Evolutionary conservation across 2,797 vertebrate genomes (phyloP), one percentile per base, ranked within the genome.

Genomic region (Tokudaia tokunoshimensis): DNA sequence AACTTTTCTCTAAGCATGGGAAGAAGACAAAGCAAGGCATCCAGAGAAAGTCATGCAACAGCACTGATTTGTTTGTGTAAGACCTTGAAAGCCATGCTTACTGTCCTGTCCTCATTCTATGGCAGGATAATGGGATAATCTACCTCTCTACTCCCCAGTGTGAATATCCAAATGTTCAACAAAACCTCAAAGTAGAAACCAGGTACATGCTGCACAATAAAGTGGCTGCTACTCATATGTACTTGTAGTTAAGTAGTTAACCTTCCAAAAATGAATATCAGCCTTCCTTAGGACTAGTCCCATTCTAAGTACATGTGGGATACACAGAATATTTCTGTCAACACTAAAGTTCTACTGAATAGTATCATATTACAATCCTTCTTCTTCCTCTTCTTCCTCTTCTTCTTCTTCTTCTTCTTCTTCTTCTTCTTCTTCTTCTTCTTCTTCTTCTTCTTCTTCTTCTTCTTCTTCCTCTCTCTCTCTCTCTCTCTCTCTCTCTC

Each of bases 221-320:
- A 17, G 17, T 57, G 92, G 13, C 37, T 50, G 57, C 41, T 52
- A 52, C 3, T 9, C 47, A 79, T 29, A 26, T n/a, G 3, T 84
- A 59, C 37, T 86, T 89, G 74, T n/a, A 52, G 24, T 81, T 57
- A 93, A 86, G 79, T 81, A 91, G 78, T 81, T 34, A 75, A 84
- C n/a, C n/a, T 65, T 29, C 80, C 31, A 74, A 70, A 93, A 92
- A 65, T n/a, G 22, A 81, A 65, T n/a, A 83, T 92, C 20, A 24
- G 37, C 67, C 86, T 82, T 83, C 57, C n/a, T 75, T 57, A 57
- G 24, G 55, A 72, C 13, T 34, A 17, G 26, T 19, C n/a, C 44
- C 31, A 76, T 83, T 75, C 57, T 29, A 79, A 79, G 20, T 55
- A 6, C 17, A 70, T 50, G 14, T 63, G 20, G 4, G 44, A 37